Evolutionary conservation across 2,888 invertebrate genomes (phyloP).

Genomic region (Bembecia ichneumoniformis): DNA sequence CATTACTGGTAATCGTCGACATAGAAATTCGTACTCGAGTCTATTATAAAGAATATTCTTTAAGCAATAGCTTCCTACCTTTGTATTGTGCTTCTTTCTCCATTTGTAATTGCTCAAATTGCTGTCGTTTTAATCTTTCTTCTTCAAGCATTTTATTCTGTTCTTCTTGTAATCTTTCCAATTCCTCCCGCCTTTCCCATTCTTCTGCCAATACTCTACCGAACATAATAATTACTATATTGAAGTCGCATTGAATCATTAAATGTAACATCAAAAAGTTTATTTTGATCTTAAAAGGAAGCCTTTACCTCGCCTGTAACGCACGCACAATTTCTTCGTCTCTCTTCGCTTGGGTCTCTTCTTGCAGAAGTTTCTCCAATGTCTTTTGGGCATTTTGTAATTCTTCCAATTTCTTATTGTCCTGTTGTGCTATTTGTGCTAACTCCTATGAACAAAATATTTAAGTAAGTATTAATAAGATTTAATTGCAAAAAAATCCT

Average conservation of each 20-base stretch:
- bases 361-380: constrained; percentile 80
- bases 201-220: constrained; percentile 82
- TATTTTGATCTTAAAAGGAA: not conserved
- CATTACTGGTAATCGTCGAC: too few species aligned
- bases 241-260: not conserved
- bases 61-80: constrained; percentile 49
- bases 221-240: constrained; percentile 3
- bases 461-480: not conserved
- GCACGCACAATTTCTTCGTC: constrained; percentile 87
- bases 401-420: constrained; percentile 80
- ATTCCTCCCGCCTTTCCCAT: constrained; percentile 86
- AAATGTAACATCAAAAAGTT: constrained; percentile 5
- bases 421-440: constrained; percentile 78
- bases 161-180: constrained; percentile 85
- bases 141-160: constrained; percentile 80
- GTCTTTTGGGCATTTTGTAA: constrained; percentile 79
- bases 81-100: constrained; percentile 79
- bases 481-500: not conserved
- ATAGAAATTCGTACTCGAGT: too few species aligned
- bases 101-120: constrained; percentile 80
- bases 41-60: too few species aligned
- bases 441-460: constrained; percentile 61
- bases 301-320: constrained; percentile 72
- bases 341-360: constrained; percentile 86
- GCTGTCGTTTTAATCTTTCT: constrained; percentile 81